These are phyloP conservation scores for Hemiscyllium ocellatum DNA, from an alignment of 2,113 vertebrate genomes.

Conservation along the genomic window DNA sequence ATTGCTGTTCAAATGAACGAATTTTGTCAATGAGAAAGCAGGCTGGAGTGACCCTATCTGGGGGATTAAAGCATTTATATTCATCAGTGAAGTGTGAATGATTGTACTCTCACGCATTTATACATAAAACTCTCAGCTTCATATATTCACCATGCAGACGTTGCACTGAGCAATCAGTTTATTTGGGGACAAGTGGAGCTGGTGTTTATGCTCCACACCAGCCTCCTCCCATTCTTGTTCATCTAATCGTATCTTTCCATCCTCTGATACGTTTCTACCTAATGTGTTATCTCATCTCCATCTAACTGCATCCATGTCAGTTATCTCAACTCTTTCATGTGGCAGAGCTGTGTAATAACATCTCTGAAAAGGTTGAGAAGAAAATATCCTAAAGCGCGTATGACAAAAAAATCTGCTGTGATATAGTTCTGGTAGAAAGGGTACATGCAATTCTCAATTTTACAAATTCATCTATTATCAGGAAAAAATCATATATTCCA, in stretches of 20 bases:
- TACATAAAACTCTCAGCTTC: constrained; percentile 12
- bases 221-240: not conserved
- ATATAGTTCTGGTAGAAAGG: too few relatives aligned
- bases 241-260: not conserved
- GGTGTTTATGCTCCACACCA: not conserved
- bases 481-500: too few relatives aligned
- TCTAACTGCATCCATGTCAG: not conserved
- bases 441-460: too few relatives aligned
- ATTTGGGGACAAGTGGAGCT: not conserved
- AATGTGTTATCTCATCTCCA: not conserved
- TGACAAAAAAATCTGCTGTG: too few relatives aligned
- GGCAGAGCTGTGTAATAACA: too few relatives aligned
- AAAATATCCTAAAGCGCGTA: too few relatives aligned
- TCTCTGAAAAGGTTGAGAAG: too few relatives aligned
- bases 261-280: not conserved
- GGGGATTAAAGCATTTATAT: constrained; percentile 32
- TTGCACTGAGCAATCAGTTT: not conserved
- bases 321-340: not conserved
- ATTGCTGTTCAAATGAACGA: constrained; percentile 20
- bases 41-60: not conserved
- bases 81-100: constrained; percentile 21
- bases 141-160: not conserved
- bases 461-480: too few relatives aligned
- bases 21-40: constrained; percentile 7
- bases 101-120: not conserved